Conservation (phyloP, 2,113 vertebrate genomes). For the Boleophthalmus pectinirostris region DNA sequence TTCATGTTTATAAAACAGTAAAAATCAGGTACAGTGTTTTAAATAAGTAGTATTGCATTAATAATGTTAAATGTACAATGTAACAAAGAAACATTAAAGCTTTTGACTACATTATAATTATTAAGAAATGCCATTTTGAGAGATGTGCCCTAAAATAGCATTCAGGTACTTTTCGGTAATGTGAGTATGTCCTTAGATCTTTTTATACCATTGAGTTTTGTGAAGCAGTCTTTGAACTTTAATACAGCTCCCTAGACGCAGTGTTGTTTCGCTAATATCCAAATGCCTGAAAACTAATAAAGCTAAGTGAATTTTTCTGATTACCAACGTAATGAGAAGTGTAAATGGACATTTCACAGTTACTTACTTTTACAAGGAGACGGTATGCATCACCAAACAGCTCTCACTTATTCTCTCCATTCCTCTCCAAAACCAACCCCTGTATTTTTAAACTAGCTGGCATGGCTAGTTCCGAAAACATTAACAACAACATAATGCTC, state of each 20-base stretch:
- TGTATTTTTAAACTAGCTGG: slow-evolving; percentile 66
- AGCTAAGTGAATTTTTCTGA: slow-evolving; percentile 47
- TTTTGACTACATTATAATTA: too few relatives aligned
- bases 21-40: too few relatives aligned
- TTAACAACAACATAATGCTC: slow-evolving; percentile 51
- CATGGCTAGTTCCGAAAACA: slow-evolving; percentile 52
- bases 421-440: slow-evolving; percentile 34
- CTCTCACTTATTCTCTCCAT: slow-evolving; percentile 30
- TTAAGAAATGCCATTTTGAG: too few relatives aligned
- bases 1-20: too few relatives aligned
- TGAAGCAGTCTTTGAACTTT: slow-evolving; percentile 12
- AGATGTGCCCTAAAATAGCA: too few relatives aligned
- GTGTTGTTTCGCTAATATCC: slow-evolving; percentile 41
- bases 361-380: slow-evolving; percentile 62
- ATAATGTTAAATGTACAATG: too few relatives aligned
- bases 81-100: too few relatives aligned
- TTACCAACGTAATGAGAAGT: slow-evolving; percentile 59
- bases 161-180: too few relatives aligned
- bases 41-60: too few relatives aligned
- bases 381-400: slow-evolving; percentile 52
- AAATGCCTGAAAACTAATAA: slow-evolving; percentile 57
- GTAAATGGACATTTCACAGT: slow-evolving; percentile 59
- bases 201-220: slow-evolving; percentile 12
- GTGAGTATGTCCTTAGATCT: too few relatives aligned
- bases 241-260: slow-evolving; percentile 25